Percentiles rank a stretch among this genome's conserved stretches.
These are phyloP conservation scores for Nothobranchius kuhntae DNA, from an alignment of 2,113 vertebrate genomes.

Conservation along the genomic window DNA sequence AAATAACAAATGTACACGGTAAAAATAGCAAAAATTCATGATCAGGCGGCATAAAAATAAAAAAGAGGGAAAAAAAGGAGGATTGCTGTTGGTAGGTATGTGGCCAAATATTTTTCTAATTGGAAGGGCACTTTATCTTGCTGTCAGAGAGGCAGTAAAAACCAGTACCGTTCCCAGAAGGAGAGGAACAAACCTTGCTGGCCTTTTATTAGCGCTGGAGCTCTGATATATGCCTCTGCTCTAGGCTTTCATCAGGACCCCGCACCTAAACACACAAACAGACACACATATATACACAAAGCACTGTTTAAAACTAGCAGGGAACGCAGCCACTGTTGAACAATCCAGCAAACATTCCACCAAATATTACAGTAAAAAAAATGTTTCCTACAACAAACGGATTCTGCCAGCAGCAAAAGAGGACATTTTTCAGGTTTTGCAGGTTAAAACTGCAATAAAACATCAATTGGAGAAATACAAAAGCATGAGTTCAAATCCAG, in stretches of 20 bases:
- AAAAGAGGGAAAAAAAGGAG: slow-evolving; percentile 68
- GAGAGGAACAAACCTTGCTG: slow-evolving; percentile 77
- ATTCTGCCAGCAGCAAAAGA: slow-evolving; percentile 23
- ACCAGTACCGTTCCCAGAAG: slow-evolving; percentile 79
- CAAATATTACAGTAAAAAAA: slow-evolving; percentile 48
- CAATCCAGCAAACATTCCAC: slow-evolving; percentile 29
- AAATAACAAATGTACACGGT: slow-evolving; percentile 52
- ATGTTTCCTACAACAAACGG: slow-evolving; percentile 45
- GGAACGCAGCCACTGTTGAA: slow-evolving; percentile 41
- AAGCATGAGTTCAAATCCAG: slow-evolving; percentile 40
- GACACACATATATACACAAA: slow-evolving; percentile 46
- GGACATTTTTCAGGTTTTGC: slow-evolving; percentile 31
- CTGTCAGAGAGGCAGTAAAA: slow-evolving; percentile 83
- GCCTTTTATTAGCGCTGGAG: slow-evolving; percentile 80
- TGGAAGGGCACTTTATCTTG: slow-evolving; percentile 84
- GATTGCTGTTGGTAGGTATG: slow-evolving; percentile 76
- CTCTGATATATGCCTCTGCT: slow-evolving; percentile 80
- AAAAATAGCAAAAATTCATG: slow-evolving; percentile 68
- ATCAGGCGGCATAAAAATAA: slow-evolving; percentile 74
- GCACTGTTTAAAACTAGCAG: slow-evolving; percentile 38
- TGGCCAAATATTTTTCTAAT: slow-evolving; percentile 85
- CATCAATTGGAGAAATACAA: slow-evolving; percentile 15
- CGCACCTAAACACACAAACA: slow-evolving; percentile 62
- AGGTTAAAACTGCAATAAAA: slow-evolving; percentile 40
- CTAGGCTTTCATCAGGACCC: slow-evolving; percentile 79